Conservation (phyloP, 2,888 invertebrate genomes). For the Campopleginae sp. region DNA sequence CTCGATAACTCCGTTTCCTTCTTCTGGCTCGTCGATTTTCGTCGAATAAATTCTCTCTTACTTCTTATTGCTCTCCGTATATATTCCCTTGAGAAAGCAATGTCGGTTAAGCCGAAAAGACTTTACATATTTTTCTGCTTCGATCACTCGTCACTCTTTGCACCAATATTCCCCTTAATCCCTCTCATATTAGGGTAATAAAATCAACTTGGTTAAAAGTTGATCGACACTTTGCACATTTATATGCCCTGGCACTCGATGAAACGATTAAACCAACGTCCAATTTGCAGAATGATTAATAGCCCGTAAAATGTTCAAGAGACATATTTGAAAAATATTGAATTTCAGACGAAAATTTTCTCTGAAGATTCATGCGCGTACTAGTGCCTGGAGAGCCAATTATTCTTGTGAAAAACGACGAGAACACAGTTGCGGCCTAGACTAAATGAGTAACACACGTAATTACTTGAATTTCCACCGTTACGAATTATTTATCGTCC, state of each 20-base stretch:
- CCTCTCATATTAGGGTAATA: not conserved
- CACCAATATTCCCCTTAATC: conserved; percentile 17
- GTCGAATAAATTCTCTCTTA: conserved; percentile 54
- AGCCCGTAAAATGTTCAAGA: not conserved
- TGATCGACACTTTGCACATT: too few relatives aligned
- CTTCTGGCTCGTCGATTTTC: conserved; percentile 60
- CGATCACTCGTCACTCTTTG: conserved; percentile 6
- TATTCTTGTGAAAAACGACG: not conserved
- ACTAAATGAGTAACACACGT: not conserved
- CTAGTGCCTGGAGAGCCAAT: not conserved
- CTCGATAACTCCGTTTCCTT: conserved; percentile 66
- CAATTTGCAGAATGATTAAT: not conserved
- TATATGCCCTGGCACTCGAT: not conserved
- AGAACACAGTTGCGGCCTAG: not conserved
- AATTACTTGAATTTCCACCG: not conserved
- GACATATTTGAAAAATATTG: not conserved
- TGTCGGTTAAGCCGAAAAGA: conserved; percentile 16
- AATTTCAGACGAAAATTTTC: not conserved
- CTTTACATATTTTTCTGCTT: conserved; percentile 12
- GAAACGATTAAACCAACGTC: not conserved
- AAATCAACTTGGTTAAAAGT: not conserved
- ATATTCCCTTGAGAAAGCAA: conserved; percentile 14
- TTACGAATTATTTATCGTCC: conserved; percentile 1
- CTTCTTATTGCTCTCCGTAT: conserved; percentile 36
- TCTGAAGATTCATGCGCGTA: not conserved